Evolutionary conservation across 2,888 invertebrate species (phyloP), one percentile per base, ranked within the genome.

Genomic region (Papilio gigon): DNA sequence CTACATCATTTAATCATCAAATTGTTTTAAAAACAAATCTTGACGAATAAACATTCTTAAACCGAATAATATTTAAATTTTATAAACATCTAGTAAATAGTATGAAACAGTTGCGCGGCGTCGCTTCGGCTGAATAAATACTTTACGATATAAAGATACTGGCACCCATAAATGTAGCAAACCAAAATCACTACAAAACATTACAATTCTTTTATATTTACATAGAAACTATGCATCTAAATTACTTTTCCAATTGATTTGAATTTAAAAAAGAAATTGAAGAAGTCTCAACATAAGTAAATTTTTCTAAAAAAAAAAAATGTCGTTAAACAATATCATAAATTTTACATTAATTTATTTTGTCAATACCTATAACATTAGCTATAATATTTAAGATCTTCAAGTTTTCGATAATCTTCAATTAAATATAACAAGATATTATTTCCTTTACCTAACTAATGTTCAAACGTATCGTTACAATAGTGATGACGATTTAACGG

Each of bases 251-350:
- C 83, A 82, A 86, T 84, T 80, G 85, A 84, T 81, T 82, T 81
- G 81, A 86, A 84, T 85, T 85, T 80, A 82, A 78, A 81, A 90
- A 90, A 88, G 77, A 84, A 90, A 89, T 83, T 77, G 83, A 87
- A 84, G 83, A 84, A 86, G 83, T 80, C 86, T 88, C 82, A 92
- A 92, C 92, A 84, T 85, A 92, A 90, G 92, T 92, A 92, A 89
- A 92, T 91, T 92, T 91, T 88, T 92, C 92, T 92, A 92, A 91
- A 92, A 91, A 91, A 92, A 92, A 91, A 92, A 91, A 91, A 92
- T 88, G 89, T 83, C 88, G 84, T 85, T 79, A 87, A 90, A 89
- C 87, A 82, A 88, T 89, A 88, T 81, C 81, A 78, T 83, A 65
- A 84, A 86, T 84, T 85, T 87, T 90, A 90, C 87, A 90, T 83